These are phyloP conservation scores for Parnassius glacialis DNA, from an alignment of 2,888 invertebrate genomes.

Conservation along the genomic window DNA sequence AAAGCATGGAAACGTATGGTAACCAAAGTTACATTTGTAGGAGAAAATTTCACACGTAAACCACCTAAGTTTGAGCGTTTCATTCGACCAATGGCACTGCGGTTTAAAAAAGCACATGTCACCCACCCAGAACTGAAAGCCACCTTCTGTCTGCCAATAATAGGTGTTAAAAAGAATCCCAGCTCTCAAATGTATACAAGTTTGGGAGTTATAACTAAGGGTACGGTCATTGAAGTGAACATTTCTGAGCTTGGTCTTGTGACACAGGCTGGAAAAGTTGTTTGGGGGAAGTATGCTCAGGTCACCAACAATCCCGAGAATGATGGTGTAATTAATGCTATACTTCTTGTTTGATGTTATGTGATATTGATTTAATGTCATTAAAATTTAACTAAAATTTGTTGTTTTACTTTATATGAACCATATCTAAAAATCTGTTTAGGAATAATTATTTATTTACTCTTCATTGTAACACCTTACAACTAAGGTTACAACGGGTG, in stretches of 20 bases:
- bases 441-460: too few species aligned
- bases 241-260: conserved; percentile 99
- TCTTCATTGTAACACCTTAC: too few species aligned
- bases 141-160: conserved; percentile 97
- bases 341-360: conserved; percentile 90
- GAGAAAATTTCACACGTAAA: conserved; percentile 98
- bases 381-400: conserved; percentile 40
- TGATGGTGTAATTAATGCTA: conserved; percentile 99
- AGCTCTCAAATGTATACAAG: conserved; percentile 98
- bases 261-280: conserved; percentile 99
- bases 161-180: conserved; percentile 99
- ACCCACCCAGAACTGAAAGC: conserved; percentile 99
- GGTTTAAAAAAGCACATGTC: conserved; percentile 98
- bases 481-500: too few species aligned
- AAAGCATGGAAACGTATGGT: conserved; percentile 99
- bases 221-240: conserved; percentile 98
- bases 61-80: conserved; percentile 99
- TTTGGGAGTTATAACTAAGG: conserved; percentile 98
- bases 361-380: conserved; percentile 27
- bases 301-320: conserved; percentile 99
- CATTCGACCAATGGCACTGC: conserved; percentile 97
- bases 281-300: conserved; percentile 99
- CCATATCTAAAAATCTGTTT: too few species aligned
- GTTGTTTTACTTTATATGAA: conserved; percentile 27
- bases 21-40: conserved; percentile 98